Evolutionary conservation across 2,888 invertebrate genomes (phyloP).

Genomic region (Drosophila paranaensis): DNA sequence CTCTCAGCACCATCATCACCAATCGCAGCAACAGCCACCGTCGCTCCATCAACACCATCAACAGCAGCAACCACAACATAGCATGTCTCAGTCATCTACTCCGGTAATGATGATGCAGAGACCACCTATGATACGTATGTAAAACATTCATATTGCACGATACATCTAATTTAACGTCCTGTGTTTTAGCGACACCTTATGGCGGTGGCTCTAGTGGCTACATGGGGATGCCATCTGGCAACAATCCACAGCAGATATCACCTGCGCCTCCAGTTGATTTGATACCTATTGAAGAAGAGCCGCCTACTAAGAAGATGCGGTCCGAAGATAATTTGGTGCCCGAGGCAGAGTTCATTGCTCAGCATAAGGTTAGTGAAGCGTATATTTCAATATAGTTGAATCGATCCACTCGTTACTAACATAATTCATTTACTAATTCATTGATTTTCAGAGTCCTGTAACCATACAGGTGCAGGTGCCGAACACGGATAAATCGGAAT

Average conservation of each 20-base stretch:
- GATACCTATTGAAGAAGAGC: conserved; percentile 90
- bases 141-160: neutral
- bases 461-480: conserved; percentile 94
- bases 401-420: neutral
- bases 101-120: conserved; percentile 85
- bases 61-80: conserved; percentile 61
- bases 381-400: neutral
- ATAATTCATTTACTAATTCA: neutral
- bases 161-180: neutral
- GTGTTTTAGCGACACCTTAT: conserved; percentile 84
- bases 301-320: conserved; percentile 93
- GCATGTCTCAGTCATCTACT: conserved; percentile 77
- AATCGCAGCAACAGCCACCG: conserved; percentile 49
- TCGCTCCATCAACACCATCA: conserved; percentile 56
- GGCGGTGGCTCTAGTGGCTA: conserved; percentile 83
- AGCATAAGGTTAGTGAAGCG: conserved; percentile 86
- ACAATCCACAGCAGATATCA: conserved; percentile 77
- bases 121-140: conserved; percentile 85
- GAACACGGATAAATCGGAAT: conserved; percentile 94
- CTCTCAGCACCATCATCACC: conserved; percentile 64
- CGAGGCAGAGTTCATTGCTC: conserved; percentile 91
- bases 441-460: conserved; percentile 88
- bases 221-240: conserved; percentile 83
- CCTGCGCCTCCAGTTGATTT: conserved; percentile 86
- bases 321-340: conserved; percentile 97